These are phyloP conservation scores for Hydrozoanthus tunicans DNA, from an alignment of 64 coral and sea anemone genomes.

Conservation along the genomic window DNA sequence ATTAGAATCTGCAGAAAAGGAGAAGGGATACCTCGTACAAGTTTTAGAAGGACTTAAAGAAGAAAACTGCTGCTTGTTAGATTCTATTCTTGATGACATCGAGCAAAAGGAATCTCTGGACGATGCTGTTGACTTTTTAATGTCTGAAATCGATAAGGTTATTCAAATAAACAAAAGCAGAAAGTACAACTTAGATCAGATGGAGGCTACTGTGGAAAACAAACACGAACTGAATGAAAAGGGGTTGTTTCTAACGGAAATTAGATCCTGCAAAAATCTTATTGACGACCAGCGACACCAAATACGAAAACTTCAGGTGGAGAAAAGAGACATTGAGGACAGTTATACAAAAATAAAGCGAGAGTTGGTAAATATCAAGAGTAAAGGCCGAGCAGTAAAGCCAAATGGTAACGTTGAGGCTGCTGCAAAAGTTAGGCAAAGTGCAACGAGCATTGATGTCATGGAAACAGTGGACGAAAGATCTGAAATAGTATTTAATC, in stretches of 20 bases:
- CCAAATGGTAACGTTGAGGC: background rate
- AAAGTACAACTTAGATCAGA: background rate
- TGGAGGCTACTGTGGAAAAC: slow-evolving; percentile 8
- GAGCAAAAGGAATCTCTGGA: slow-evolving; percentile 79
- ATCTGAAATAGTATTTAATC: slow-evolving; percentile 60
- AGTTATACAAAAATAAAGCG: slow-evolving; percentile 80
- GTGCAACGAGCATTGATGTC: slow-evolving; percentile 40
- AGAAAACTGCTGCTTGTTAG: slow-evolving; percentile 65
- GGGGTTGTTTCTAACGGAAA: slow-evolving; percentile 71
- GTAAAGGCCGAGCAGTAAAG: slow-evolving; percentile 33
- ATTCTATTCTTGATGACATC: slow-evolving; percentile 84
- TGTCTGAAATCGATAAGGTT: slow-evolving; percentile 67
- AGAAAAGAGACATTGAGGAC: slow-evolving; percentile 92
- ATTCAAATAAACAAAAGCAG: slow-evolving; percentile 71
- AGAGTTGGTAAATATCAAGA: slow-evolving; percentile 75
- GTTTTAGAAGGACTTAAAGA: slow-evolving; percentile 62
- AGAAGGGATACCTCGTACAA: slow-evolving; percentile 52
- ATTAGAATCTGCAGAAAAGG: slow-evolving; percentile 37
- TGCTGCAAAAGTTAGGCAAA: background rate
- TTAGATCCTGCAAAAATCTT: slow-evolving; percentile 93
- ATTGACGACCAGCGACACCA: slow-evolving; percentile 88
- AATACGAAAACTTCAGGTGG: slow-evolving; percentile 84
- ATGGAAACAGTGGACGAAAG: slow-evolving; percentile 53
- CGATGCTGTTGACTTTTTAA: slow-evolving; percentile 65
- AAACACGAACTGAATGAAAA: slow-evolving; percentile 23